phyloP scores from a whole-genome alignment of 2,113 vertebrate genomes.

The Collichthys lucidus region DNA sequence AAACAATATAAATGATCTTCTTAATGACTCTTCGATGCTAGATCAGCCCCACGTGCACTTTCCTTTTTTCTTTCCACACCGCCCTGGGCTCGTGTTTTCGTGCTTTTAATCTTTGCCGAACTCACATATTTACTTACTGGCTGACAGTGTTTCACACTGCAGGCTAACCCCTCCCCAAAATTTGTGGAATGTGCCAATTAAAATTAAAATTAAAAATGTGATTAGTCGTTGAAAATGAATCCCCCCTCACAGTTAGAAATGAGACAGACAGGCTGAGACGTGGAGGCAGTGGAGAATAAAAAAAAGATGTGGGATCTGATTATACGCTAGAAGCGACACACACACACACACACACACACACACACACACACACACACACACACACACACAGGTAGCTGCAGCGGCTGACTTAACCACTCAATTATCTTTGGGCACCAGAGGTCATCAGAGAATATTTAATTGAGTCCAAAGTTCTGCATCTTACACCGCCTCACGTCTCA shows the following conservation, averaged over 20 bases:
- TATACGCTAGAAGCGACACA: conserved; percentile 53
- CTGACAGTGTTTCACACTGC: conserved; percentile 9
- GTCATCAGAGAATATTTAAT: conserved; percentile 74
- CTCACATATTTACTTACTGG: conserved; percentile 21
- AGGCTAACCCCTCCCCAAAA: background rate
- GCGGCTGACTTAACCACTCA: conserved; percentile 61
- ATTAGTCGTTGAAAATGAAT: conserved; percentile 49
- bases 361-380: conserved; percentile 4
- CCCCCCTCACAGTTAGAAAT: conserved; percentile 3
- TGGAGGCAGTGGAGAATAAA: conserved; percentile 29
- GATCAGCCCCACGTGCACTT: background rate
- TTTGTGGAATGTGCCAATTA: conserved; percentile 37
- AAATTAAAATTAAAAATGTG: conserved; percentile 50
- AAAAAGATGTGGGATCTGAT: conserved; percentile 46
- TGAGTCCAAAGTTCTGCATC: conserved; percentile 66
- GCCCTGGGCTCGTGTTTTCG: background rate
- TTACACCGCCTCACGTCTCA: conserved; percentile 46
- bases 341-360: too few relatives aligned
- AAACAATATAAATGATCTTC: background rate
- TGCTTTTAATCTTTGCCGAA: conserved; percentile 16
- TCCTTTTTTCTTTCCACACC: conserved; percentile 1
- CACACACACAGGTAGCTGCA: conserved; percentile 51
- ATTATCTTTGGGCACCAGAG: conserved; percentile 65
- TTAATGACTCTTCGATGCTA: background rate
- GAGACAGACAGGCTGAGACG: conserved; percentile 14